Percentiles rank a stretch among this genome's conserved stretches.
Conservation (phyloP, 1,140 invertebrate genomes). For the Chionoecetes opilio region DNA sequence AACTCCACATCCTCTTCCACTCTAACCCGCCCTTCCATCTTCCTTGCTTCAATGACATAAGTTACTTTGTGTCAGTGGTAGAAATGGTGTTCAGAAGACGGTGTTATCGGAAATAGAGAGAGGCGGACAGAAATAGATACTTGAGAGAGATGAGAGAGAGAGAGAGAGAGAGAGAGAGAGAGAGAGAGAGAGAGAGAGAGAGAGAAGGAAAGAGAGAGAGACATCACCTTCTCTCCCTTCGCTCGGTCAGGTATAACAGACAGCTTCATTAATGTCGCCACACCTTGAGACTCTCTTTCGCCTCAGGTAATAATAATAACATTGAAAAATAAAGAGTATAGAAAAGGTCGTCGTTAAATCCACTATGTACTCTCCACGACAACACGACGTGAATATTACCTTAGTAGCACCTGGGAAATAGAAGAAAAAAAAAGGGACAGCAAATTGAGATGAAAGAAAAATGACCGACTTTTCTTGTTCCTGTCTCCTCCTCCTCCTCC, state of each 20-base stretch:
- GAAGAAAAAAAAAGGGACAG: too few relatives aligned
- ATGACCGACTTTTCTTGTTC: background rate
- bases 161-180: too few relatives aligned
- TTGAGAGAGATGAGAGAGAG: too few relatives aligned
- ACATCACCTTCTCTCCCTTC: background rate
- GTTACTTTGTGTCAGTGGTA: too few relatives aligned
- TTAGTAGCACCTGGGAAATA: background rate
- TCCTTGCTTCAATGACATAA: too few relatives aligned
- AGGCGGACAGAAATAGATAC: too few relatives aligned
- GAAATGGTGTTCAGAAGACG: too few relatives aligned
- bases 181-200: too few relatives aligned
- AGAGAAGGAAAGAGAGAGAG: too few relatives aligned
- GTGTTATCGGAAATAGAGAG: too few relatives aligned
- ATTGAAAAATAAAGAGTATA: background rate
- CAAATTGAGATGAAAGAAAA: constrained; percentile 12
- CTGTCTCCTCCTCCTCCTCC: background rate
- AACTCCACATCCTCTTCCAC: too few relatives aligned
- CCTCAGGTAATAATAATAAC: background rate
- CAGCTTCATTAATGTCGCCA: background rate
- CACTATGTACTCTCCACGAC: background rate
- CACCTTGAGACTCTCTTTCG: background rate
- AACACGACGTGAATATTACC: background rate
- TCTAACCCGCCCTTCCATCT: too few relatives aligned
- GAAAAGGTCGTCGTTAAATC: constrained; percentile 17
- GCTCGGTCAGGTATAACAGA: background rate